Percentiles rank a stretch among this genome's conserved stretches.
Evolutionary conservation across 1,140 invertebrate species (phyloP).

Genomic region (Leptinotarsa defecta): DNA sequence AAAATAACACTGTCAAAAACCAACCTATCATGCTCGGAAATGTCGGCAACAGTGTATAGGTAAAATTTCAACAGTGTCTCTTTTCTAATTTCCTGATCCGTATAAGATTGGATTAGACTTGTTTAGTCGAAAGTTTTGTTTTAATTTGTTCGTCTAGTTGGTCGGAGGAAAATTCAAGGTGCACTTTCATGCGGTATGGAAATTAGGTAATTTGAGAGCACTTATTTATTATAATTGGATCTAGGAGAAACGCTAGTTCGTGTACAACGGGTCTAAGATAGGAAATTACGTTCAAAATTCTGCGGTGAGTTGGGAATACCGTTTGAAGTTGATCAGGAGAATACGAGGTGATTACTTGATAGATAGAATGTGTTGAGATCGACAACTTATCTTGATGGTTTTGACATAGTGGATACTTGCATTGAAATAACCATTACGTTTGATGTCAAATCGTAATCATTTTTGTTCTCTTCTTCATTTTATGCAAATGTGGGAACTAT

Average conservation of each 20-base stretch:
- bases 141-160: constrained; percentile 23
- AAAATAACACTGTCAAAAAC: too few relatives aligned
- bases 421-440: too few relatives aligned
- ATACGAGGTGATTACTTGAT: not conserved
- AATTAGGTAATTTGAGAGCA: not conserved
- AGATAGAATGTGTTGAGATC: not conserved
- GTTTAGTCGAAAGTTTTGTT: constrained; percentile 26
- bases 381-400: not conserved
- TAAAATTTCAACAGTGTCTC: constrained; percentile 39
- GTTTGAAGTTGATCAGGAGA: not conserved
- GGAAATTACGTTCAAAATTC: not conserved
- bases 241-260: not conserved
- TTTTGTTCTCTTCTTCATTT: too few relatives aligned
- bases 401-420: too few relatives aligned
- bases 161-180: not conserved
- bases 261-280: not conserved
- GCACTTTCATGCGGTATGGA: constrained; percentile 7
- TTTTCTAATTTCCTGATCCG: constrained; percentile 29
- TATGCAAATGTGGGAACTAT: too few relatives aligned
- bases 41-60: constrained; percentile 28
- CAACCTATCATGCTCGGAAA: not conserved
- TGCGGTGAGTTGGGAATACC: not conserved
- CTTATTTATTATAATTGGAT: constrained; percentile 7
- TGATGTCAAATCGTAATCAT: too few relatives aligned
- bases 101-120: constrained; percentile 29